These are phyloP conservation scores for Macrostomum lignano DNA, from an alignment of 1,140 invertebrate genomes.

Conservation along the genomic window DNA sequence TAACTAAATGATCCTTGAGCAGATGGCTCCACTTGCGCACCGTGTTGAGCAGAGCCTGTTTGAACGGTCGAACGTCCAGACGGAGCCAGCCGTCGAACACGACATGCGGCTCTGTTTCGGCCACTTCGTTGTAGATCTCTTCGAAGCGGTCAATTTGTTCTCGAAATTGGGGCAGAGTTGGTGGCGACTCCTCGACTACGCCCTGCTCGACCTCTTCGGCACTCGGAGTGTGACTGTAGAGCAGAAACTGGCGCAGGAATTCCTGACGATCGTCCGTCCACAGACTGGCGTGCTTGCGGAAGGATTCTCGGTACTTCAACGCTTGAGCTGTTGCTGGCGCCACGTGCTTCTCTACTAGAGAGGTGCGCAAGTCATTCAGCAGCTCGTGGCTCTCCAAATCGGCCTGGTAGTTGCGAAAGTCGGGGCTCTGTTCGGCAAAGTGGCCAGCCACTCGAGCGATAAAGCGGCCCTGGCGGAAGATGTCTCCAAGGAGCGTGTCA, in stretches of 20 bases:
- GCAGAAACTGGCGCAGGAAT: conserved; percentile 60
- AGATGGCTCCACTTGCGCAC: conserved; percentile 64
- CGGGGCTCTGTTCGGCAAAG: conserved; percentile 20
- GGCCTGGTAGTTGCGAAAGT: no score
- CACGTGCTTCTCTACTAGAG: conserved; percentile 26
- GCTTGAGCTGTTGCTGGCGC: conserved; percentile 25
- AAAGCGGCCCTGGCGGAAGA: conserved; percentile 48
- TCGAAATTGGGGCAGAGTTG: conserved; percentile 61
- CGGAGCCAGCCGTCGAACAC: conserved; percentile 69
- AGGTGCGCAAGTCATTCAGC: conserved; percentile 21
- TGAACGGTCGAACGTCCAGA: conserved; percentile 40
- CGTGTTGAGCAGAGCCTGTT: conserved; percentile 24
- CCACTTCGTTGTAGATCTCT: no score
- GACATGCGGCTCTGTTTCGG: conserved; percentile 31
- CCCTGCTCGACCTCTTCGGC: conserved; percentile 54
- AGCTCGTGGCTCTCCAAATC: conserved; percentile 10
- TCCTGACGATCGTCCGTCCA: conserved; percentile 62
- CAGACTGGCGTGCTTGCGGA: conserved; percentile 38
- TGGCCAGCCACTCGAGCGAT: conserved; percentile 37
- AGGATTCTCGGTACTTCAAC: conserved; percentile 23
- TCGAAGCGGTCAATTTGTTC: no score
- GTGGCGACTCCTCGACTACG: conserved; percentile 32
- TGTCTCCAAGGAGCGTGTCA: conserved; percentile 44
- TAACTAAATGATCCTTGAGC: conserved; percentile 71
- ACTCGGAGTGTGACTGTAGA: conserved; percentile 52